Evolutionary conservation across 2,797 vertebrate species (phyloP).

Genomic region (Zenarchopterus dispar): DNA sequence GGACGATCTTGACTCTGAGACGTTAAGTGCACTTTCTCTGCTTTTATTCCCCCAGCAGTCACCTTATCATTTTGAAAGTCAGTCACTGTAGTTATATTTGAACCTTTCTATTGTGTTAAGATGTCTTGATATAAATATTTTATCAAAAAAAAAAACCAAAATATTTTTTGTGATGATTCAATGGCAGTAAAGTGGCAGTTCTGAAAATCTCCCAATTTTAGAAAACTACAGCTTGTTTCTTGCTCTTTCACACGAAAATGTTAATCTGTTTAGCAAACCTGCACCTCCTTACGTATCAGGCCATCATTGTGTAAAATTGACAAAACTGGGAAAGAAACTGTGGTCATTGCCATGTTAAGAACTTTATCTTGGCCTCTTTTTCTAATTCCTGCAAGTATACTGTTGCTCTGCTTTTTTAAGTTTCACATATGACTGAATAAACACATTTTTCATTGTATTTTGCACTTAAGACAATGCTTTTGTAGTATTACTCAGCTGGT

Average conservation of each 20-base stretch:
- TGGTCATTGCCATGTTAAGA: slow-evolving; percentile 48
- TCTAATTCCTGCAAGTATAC: slow-evolving; percentile 58
- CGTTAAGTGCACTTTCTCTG: slow-evolving; percentile 86
- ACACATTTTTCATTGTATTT: slow-evolving; percentile 70
- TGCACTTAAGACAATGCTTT: slow-evolving; percentile 86
- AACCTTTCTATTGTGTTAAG: slow-evolving; percentile 50
- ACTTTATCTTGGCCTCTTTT: slow-evolving; percentile 57
- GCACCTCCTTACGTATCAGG: slow-evolving; percentile 8
- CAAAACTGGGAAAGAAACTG: slow-evolving; percentile 38
- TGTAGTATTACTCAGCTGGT: slow-evolving; percentile 81
- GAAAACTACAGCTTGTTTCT: slow-evolving; percentile 23
- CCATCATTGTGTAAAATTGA: slow-evolving; percentile 45
- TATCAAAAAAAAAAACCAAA: slow-evolving; percentile 14
- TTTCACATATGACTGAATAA: slow-evolving; percentile 77
- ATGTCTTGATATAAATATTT: slow-evolving; percentile 42
- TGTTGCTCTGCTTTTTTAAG: slow-evolving; percentile 62
- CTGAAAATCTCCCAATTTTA: slow-evolving; percentile 20
- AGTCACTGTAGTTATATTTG: slow-evolving; percentile 66
- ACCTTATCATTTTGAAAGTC: slow-evolving; percentile 57
- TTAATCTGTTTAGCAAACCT: slow-evolving; percentile 36
- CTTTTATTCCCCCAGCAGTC: slow-evolving; percentile 53
- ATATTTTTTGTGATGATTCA: slow-evolving; percentile 35
- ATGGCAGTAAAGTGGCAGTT: slow-evolving; percentile 30
- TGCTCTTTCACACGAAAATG: slow-evolving; percentile 24
- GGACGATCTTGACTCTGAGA: slow-evolving; percentile 78